Base-by-base conservation (phyloP, 2,888 invertebrate genomes). In the Shargacucullia verbasci region DNA sequence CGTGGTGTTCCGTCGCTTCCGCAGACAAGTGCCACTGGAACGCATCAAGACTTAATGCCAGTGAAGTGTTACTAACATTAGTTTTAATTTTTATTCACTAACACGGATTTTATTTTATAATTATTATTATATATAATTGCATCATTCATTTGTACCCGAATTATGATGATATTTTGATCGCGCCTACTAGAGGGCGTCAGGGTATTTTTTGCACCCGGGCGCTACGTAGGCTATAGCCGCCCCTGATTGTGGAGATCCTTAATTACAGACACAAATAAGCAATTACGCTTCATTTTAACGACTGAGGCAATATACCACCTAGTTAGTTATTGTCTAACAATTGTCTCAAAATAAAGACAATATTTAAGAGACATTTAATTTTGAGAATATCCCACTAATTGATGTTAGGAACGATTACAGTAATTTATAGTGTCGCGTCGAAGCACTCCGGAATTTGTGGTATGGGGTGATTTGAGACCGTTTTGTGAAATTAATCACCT, bases 401-500 rank as follows among this genome's bases (percentile, higher is more conserved):
- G 47, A 50, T 64, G 68, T 59, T 47, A 13, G 11, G 9, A 12
- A 60, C 56, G 60, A 62, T 73, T 73, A 76, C 6, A 45, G 31
- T 37, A 31, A 75, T 75, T 76, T 75, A 75, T 76, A 43, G 56
- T 45, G 43, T 38, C 9, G 29, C 11, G 5, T 2, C 14, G 45
- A 41, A 43, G 29, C 33, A 14, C 8, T 40, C n/a, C 45, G 48
- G 64, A 59, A 73, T 73, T 35, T 50, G 6, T 34, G 14, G 50
- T 46, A 45, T 60, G 58, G 31, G 44, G 41, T 47, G 53, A 44
- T 60, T 54, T 45, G 10, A 2, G 35, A 37, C 14, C 11, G 11
- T 43, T 59, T 60, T n/a, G 38, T 13, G 44, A 45, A 54, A 59
- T 38, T 57, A 54, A 66, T 58, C 13, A 54, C 35, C 25, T 11